Evolutionary conservation across 2,113 vertebrate species (phyloP), one percentile per base, ranked within the genome.

Genomic region (Notarius lentiginosus): DNA sequence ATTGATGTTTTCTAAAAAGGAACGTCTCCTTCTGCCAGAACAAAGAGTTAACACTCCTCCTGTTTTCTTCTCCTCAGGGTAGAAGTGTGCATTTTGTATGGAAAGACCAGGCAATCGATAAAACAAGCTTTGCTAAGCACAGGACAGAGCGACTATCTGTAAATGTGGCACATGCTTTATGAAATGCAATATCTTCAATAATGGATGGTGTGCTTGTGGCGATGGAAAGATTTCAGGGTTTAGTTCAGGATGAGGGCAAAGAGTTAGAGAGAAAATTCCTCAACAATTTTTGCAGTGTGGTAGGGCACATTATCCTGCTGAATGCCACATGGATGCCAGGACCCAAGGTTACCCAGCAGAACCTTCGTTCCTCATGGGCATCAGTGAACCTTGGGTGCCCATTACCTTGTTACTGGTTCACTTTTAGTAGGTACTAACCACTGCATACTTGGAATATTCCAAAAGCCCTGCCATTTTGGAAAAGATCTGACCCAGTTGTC

Each of bases 31-130:
- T 9, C 47, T 70, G 63, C 63, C 63, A 68, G 82, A 70, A 83
- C 82, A 83, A 70, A 83, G 65, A 83, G n/a, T 7, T 20, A 70
- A 53, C 47, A 53, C 66, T 88, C 91, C 88, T 91, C 88, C 87
- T 79, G 89, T 90, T 89, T 91, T 89, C 86, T 75, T 87, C 90
- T 86, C 82, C 83, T 49, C 90, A 87, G 90, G 84, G 85, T 80
- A 89, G 73, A 70, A 86, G 89, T 53, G 90, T 87, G 87, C 87
- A 75, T 91, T 93, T 91, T 89, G 91, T 89, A 91, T 93, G 91
- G 87, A 92, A 85, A 90, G 85, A 84, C 34, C 79, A 83, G 82
- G 87, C 58, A 22, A 90, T 91, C 84, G 88, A 90, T 90, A 90
- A 89, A 89, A 88, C 82, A 89, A 86, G 80, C 81, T 77, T 84